Percentiles rank a stretch among this genome's conserved stretches.
These are phyloP conservation scores for Gadus chalcogrammus DNA, from an alignment of 2,113 vertebrate genomes.

Conservation along the genomic window DNA sequence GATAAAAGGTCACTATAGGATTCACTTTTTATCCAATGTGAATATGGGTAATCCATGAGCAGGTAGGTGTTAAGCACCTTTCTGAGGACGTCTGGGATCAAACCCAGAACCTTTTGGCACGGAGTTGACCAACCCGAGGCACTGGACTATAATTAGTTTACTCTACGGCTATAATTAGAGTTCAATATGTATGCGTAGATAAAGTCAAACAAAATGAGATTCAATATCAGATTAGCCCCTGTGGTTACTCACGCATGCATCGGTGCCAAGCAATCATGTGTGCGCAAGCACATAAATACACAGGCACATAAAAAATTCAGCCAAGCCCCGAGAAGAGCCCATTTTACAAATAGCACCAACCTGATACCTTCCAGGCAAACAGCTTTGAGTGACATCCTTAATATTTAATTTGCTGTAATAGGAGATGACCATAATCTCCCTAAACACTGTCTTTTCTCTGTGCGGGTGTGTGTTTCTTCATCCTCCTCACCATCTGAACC, in stretches of 20 bases:
- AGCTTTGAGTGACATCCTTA: slow-evolving; percentile 55
- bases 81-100: no score
- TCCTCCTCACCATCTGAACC: background rate
- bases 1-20: background rate
- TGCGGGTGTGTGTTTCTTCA: slow-evolving; percentile 13
- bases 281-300: background rate
- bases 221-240: slow-evolving; percentile 29
- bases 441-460: slow-evolving; percentile 19
- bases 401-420: slow-evolving; percentile 65
- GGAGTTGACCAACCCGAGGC: no score
- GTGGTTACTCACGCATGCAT: background rate
- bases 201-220: slow-evolving; percentile 19
- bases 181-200: slow-evolving; percentile 11
- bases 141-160: background rate
- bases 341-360: slow-evolving; percentile 29
- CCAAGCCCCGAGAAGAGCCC: no score
- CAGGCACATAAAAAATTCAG: background rate
- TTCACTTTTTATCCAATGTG: no score
- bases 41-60: no score
- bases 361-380: slow-evolving; percentile 51
- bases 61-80: no score
- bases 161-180: background rate
- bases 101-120: no score
- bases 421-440: slow-evolving; percentile 41
- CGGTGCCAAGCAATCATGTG: slow-evolving; percentile 14